Conservation (phyloP, 2,113 vertebrate genomes). For the Emydocephalus ijimae region DNA sequence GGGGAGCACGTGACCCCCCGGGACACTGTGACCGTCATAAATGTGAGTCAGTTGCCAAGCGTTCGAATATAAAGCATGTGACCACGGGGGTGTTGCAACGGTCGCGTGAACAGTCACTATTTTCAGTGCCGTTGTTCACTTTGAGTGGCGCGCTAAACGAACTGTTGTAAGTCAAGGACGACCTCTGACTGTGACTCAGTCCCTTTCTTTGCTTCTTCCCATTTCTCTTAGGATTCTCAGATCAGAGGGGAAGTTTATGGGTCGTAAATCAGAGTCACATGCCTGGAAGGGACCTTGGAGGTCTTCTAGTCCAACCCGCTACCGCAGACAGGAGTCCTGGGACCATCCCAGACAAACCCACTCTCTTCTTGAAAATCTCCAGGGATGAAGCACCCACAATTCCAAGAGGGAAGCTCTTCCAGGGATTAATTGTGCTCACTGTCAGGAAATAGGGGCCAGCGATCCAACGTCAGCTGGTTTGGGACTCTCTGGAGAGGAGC, state of each 20-base stretch:
- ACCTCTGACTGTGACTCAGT: not conserved
- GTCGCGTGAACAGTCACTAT: not conserved
- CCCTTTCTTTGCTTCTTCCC: not conserved
- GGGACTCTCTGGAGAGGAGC: not conserved
- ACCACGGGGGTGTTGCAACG: not conserved
- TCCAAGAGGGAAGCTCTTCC: not conserved
- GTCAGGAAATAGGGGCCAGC: not conserved
- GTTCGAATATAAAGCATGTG: not conserved
- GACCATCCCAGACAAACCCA: not conserved
- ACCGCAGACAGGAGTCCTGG: not conserved
- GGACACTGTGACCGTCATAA: not conserved
- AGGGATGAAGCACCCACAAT: not conserved
- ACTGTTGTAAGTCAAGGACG: not conserved
- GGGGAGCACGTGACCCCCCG: not conserved
- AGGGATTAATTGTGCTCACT: not conserved
- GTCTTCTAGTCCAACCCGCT: not conserved
- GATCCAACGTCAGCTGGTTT: not conserved
- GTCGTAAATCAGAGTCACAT: not conserved
- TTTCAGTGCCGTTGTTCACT: not conserved
- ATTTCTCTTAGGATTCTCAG: not conserved
- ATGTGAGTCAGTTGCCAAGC: not conserved
- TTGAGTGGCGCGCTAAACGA: not conserved
- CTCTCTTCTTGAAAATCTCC: not conserved
- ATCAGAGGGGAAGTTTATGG: too few relatives aligned
- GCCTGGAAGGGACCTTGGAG: not conserved